These are phyloP conservation scores for Manis javanica DNA, from an alignment of 2,797 vertebrate genomes.

Conservation along the genomic window DNA sequence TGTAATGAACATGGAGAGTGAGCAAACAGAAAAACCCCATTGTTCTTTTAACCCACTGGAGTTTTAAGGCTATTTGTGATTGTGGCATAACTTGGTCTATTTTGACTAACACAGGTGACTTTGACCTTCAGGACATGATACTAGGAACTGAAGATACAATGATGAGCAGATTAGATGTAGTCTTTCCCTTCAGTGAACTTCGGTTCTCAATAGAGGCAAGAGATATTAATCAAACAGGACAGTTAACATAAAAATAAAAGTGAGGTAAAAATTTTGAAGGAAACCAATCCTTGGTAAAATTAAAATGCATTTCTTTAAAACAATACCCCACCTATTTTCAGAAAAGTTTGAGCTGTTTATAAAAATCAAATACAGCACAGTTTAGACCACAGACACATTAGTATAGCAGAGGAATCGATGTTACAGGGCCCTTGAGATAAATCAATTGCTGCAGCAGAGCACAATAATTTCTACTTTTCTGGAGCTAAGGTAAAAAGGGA, in stretches of 20 bases:
- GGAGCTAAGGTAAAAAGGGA: neutral
- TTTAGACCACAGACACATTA: neutral
- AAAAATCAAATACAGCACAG: neutral
- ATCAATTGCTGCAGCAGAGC: neutral
- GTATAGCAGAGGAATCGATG: neutral
- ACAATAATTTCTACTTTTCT: neutral
- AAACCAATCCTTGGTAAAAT: neutral
- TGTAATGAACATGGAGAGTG: neutral
- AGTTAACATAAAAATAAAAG: neutral
- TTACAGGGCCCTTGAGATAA: neutral
- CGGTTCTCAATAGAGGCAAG: neutral
- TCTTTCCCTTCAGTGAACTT: neutral
- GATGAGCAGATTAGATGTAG: neutral
- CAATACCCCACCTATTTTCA: neutral
- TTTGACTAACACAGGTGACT: neutral
- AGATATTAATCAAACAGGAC: neutral
- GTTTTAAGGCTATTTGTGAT: neutral
- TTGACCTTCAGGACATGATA: rapidly evolving
- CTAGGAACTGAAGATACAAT: neutral
- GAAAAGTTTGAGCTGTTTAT: neutral
- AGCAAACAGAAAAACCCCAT: neutral
- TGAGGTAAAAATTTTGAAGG: conserved; percentile 23
- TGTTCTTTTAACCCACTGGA: neutral
- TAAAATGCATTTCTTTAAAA: conserved; percentile 28
- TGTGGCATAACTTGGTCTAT: neutral